Conservation (phyloP, 1,140 invertebrate species). For the Diachasma alloeum region DNA sequence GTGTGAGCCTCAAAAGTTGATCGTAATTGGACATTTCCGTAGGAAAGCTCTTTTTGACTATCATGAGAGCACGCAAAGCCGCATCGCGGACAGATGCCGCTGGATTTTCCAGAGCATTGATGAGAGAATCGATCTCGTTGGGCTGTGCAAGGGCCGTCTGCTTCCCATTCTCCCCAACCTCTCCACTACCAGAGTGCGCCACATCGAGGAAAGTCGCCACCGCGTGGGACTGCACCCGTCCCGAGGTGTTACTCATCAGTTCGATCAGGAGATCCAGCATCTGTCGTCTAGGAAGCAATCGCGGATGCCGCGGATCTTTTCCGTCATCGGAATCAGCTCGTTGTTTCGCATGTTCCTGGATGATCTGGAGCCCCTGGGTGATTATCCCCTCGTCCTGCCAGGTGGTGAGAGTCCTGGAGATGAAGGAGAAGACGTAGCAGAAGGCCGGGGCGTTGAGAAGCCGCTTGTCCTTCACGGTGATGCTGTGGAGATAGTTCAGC, state of each 20-base stretch:
- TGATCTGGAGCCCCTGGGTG: conserved; percentile 73
- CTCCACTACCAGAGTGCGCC: conserved; percentile 74
- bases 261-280: conserved; percentile 84
- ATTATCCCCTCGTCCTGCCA: conserved; percentile 70
- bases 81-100: conserved; percentile 80
- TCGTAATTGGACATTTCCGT: conserved; percentile 69
- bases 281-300: conserved; percentile 79
- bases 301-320: conserved; percentile 74
- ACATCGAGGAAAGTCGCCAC: conserved; percentile 81
- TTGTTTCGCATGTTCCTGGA: conserved; percentile 76
- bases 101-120: conserved; percentile 79
- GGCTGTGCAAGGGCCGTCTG: conserved; percentile 68
- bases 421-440: conserved; percentile 83
- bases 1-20: conserved; percentile 70
- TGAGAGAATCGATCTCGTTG: conserved; percentile 80
- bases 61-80: conserved; percentile 76
- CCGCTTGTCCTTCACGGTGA: conserved; percentile 62
- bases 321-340: conserved; percentile 61
- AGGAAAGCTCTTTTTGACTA: conserved; percentile 73
- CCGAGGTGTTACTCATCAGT: conserved; percentile 76
- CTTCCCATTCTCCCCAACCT: conserved; percentile 50
- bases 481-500: conserved; percentile 68
- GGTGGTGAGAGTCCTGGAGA: conserved; percentile 72
- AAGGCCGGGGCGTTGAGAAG: conserved; percentile 78
- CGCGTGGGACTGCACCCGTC: conserved; percentile 79